Evolutionary conservation across 2,888 invertebrate genomes (phyloP).

Genomic region (Himalopsyche kuldschensis): DNA sequence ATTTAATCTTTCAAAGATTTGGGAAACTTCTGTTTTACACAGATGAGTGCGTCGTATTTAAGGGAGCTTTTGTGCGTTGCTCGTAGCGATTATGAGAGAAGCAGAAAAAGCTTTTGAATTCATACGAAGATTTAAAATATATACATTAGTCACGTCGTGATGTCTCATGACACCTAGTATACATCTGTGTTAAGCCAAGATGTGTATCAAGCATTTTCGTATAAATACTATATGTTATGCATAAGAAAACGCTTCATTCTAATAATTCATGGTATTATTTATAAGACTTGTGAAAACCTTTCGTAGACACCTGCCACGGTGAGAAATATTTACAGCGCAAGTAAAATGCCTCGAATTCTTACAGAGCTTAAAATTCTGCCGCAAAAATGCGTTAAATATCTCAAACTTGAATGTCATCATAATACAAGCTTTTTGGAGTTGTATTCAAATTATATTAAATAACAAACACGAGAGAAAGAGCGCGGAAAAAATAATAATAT

Average conservation of each 20-base stretch:
- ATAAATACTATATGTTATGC: neutral
- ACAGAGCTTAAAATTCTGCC: neutral
- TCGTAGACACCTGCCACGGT: constrained; percentile 30
- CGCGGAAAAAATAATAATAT: constrained; percentile 13
- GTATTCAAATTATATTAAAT: constrained; percentile 21
- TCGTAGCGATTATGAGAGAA: neutral
- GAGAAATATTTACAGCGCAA: constrained; percentile 32
- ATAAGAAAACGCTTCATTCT: constrained; percentile 2
- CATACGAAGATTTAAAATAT: neutral
- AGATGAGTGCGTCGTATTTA: neutral
- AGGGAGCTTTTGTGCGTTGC: neutral
- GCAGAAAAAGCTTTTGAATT: neutral
- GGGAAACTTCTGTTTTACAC: neutral
- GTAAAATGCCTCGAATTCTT: neutral
- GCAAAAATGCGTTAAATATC: constrained; percentile 22
- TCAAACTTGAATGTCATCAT: constrained; percentile 24
- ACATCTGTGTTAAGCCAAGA: neutral
- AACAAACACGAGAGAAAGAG: constrained; percentile 5
- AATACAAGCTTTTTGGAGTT: constrained; percentile 12
- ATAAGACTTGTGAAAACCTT: constrained; percentile 32
- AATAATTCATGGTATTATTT: constrained; percentile 31
- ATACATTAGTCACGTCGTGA: neutral
- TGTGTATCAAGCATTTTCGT: neutral
- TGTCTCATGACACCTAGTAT: neutral
- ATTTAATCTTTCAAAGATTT: neutral